These are phyloP conservation scores for Reticulitermes lucifugus DNA, from an alignment of 2,888 invertebrate species.

Conservation along the genomic window DNA sequence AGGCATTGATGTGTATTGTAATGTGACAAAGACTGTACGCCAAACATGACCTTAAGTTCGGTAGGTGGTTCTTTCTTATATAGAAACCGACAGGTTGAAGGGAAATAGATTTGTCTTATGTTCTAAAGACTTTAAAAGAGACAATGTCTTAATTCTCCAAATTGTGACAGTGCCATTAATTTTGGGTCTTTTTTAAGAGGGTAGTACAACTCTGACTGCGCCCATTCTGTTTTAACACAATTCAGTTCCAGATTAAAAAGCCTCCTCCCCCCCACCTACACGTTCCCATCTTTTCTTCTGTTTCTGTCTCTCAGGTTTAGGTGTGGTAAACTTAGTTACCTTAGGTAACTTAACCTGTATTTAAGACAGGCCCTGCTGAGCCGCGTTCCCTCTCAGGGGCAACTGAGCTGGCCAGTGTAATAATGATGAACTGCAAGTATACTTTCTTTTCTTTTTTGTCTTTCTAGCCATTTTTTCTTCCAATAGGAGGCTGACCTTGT, in stretches of 20 bases:
- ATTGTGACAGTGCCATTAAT: conserved; percentile 25
- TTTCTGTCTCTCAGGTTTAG: background rate
- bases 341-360: conserved; percentile 16
- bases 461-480: background rate
- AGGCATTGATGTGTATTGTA: background rate
- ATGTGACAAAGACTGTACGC: background rate
- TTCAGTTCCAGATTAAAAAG: background rate
- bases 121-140: background rate
- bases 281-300: background rate
- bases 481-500: conserved; percentile 27
- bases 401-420: conserved; percentile 14
- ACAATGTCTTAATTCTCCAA: conserved; percentile 14
- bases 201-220: background rate
- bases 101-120: background rate
- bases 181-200: background rate
- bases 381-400: background rate
- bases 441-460: background rate
- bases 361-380: background rate
- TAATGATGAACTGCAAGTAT: conserved; percentile 30
- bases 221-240: conserved; percentile 9
- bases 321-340: background rate
- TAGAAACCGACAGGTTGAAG: background rate
- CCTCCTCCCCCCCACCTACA: background rate
- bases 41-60: background rate
- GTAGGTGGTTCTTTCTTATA: background rate